Evolutionary conservation across 2,888 invertebrate genomes (phyloP), one percentile per base, ranked within the genome.

Genomic region (Nyleta sp.): DNA sequence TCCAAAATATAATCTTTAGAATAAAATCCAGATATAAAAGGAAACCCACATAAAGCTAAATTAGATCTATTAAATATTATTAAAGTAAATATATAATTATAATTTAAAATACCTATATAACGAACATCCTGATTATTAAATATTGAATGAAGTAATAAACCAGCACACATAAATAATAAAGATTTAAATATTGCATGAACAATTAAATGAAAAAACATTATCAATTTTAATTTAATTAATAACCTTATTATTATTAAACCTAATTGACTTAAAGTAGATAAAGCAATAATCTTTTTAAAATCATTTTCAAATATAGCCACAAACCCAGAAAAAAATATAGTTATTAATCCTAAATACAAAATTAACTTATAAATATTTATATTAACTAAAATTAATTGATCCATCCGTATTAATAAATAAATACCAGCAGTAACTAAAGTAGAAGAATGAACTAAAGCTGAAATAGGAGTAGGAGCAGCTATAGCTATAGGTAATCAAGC

Each of bases 231-330:
- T 0, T 93, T 92, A 84, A 94, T 89, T 1, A 92, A 92, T 89
- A 95, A 91, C 91, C 92, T 92, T 91, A 93, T 92, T 89, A 95
- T 94, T 92, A 95, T 95, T 88, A 95, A 92, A 0, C 95, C 95
- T 87, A 95, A 91, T 87, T 95, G 95, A 1, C 95, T 95, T 90
- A 95, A 92, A 81, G 95, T 95, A 0, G 95, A 95, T 86, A 95
- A 91, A 87, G 95, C 95, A 94, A 95, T 94, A 93, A 95, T 94
- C 91, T 95, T 95, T 91, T 95, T 95, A 87, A 95, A 92, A 92
- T 95, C 95, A 84, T 91, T 93, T 78, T 94, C 93, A 92, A 92
- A 93, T 92, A 92, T 93, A 82, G 93, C 94, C 0, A 92, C 91
- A 85, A 93, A 87, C 0, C 93, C 93, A 1, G 93, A 91, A 84